Evolutionary conservation across 2,888 invertebrate genomes (phyloP).

Genomic region (Shargacucullia verbasci): DNA sequence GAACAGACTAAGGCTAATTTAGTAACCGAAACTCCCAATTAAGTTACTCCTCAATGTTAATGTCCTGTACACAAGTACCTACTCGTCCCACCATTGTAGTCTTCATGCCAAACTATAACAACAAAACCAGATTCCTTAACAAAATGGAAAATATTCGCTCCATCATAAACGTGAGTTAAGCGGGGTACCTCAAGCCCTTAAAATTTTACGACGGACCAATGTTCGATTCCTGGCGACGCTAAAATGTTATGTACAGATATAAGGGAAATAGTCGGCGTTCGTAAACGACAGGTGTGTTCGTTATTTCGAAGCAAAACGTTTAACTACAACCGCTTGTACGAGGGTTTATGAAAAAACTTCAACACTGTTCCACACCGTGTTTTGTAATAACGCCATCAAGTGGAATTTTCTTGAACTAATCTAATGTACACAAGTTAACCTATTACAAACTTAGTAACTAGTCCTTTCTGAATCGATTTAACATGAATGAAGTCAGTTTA

Average conservation of each 20-base stretch:
- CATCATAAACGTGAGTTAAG: conserved; percentile 56
- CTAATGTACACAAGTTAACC: conserved; percentile 16
- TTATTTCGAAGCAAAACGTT: conserved; percentile 41
- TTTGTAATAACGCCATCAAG: conserved; percentile 34
- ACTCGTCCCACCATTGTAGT: neutral
- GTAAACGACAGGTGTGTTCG: conserved; percentile 48
- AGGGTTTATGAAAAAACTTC: conserved; percentile 51
- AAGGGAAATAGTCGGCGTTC: conserved; percentile 38
- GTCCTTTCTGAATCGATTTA: too few relatives aligned
- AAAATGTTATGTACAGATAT: conserved; percentile 57
- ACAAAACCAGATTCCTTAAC: conserved; percentile 23
- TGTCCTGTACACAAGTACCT: too few relatives aligned
- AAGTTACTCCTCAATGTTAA: too few relatives aligned
- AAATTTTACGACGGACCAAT: conserved; percentile 65
- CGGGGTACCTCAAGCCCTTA: conserved; percentile 59
- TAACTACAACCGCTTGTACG: conserved; percentile 27
- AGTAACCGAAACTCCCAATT: too few relatives aligned
- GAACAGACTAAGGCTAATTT: too few relatives aligned
- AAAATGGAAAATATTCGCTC: conserved; percentile 48
- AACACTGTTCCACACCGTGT: conserved; percentile 4
- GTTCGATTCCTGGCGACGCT: conserved; percentile 57
- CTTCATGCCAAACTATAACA: conserved; percentile 5
- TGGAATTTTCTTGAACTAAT: conserved; percentile 20
- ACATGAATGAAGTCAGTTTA: too few relatives aligned
- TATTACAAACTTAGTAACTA: too few relatives aligned